A percentile compares a stretch with the other conserved stretches of the same genome.
These are phyloP conservation scores for Drosophila tristis DNA, from an alignment of 1,140 invertebrate species.

Conservation along the genomic window DNA sequence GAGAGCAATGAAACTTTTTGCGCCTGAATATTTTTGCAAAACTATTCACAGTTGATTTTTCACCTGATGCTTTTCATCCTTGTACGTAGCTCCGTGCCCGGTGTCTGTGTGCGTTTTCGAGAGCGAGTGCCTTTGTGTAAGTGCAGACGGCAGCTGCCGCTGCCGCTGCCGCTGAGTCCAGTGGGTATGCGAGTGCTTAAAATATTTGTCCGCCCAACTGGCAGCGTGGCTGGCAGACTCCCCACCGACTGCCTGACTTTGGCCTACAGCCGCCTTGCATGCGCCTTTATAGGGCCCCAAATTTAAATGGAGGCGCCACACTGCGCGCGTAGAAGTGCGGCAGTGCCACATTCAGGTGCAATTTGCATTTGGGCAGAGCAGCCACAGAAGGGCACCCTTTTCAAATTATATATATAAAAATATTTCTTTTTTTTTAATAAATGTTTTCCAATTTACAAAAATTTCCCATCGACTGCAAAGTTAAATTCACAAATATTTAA, in stretches of 20 bases:
- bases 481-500: no score
- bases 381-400: no score
- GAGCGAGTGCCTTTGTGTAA: slow-evolving; percentile 10
- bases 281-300: slow-evolving; percentile 45
- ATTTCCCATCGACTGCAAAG: no score
- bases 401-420: background rate
- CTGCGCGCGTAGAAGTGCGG: no score
- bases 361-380: no score
- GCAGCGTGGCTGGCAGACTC: slow-evolving; percentile 25
- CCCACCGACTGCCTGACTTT: slow-evolving; percentile 41
- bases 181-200: slow-evolving; percentile 60
- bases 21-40: slow-evolving; percentile 77
- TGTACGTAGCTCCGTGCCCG: slow-evolving; percentile 2
- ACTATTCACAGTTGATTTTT: slow-evolving; percentile 83
- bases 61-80: slow-evolving; percentile 77
- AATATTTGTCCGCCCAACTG: slow-evolving; percentile 68
- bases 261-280: slow-evolving; percentile 26
- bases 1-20: slow-evolving; percentile 79
- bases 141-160: background rate
- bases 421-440: background rate
- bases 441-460: background rate
- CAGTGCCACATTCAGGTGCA: no score
- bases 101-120: slow-evolving; percentile 18
- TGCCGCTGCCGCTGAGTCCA: slow-evolving; percentile 16
- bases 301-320: slow-evolving; percentile 47